phyloP scores from a whole-genome alignment of 2,888 invertebrate genomes.

The Myopa tessellatipennis region DNA sequence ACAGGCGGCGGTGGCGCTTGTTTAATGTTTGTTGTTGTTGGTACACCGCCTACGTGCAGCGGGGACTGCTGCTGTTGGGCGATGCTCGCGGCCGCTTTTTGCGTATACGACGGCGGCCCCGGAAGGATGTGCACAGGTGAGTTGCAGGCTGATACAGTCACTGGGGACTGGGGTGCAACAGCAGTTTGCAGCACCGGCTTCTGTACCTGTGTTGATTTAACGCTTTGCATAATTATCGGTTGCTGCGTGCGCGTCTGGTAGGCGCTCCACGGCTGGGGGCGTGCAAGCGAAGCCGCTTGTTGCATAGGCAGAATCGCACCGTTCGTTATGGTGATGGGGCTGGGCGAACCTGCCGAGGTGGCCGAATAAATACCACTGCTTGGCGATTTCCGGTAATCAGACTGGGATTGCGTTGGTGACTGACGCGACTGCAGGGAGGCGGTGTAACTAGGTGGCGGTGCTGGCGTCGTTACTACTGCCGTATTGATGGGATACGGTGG shows the following conservation, averaged over 20 bases:
- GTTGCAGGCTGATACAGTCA: constrained; percentile 70
- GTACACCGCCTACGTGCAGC: constrained; percentile 65
- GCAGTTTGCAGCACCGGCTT: constrained; percentile 96
- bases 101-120: constrained; percentile 87
- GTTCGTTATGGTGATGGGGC: constrained; percentile 80
- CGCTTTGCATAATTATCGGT: constrained; percentile 96
- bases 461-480: constrained; percentile 67
- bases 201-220: constrained; percentile 94
- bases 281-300: constrained; percentile 70
- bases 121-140: constrained; percentile 67
- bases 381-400: constrained; percentile 85
- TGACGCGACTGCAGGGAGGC: constrained; percentile 88
- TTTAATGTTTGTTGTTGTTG: constrained; percentile 69
- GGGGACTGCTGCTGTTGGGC: constrained; percentile 69
- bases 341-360: constrained; percentile 85
- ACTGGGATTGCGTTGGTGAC: constrained; percentile 83
- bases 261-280: constrained; percentile 85
- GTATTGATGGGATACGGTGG: constrained; percentile 76
- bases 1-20: constrained; percentile 61
- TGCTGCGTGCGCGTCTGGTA: constrained; percentile 88
- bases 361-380: constrained; percentile 89
- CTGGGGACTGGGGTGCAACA: constrained; percentile 88
- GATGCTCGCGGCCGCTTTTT: constrained; percentile 70
- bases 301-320: constrained; percentile 69
- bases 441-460: constrained; percentile 81